Evolutionary conservation across 2,113 vertebrate genomes (phyloP), one percentile per base, ranked within the genome.

Genomic region (Thalassarche chlororhynchos): DNA sequence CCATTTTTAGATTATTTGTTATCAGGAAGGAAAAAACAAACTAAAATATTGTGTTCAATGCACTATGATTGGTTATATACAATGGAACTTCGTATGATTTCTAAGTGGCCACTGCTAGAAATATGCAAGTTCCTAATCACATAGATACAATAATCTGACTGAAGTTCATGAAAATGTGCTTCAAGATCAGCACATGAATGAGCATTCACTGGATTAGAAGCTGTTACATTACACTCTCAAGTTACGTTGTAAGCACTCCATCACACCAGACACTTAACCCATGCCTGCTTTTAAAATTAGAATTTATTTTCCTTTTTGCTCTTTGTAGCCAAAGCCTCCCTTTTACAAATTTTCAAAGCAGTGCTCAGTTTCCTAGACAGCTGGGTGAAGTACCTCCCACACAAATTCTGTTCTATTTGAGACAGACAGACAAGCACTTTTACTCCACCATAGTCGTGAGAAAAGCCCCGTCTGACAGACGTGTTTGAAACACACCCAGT

Each of bases 301-400:
- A 55, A 71, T 66, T 52, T 42, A 29, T 84, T 92, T 92, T 52
- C 21, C 31, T 70, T 84, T 74, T 68, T 79, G 29, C 51, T 80
- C 26, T 51, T 91, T 31, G 72, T 29, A 89, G 60, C 68, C 51
- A 57, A 90, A 86, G 62, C 12, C 55, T 78, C 21, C 17, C 57
- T 78, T 84, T 87, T 21, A 88, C 7, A 38, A 38, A 0, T 47
- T 89, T 92, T 81, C 1, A 49, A 93, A 87, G 69, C 84, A 78
- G 55, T 17, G 64, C 72, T 96, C 71, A 69, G 60, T 94, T 95
- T 95, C 91, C 87, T 84, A 81, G 93, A 87, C 52, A 95, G 89
- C 91, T 69, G 87, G 42, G 34, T 36, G 18, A 96, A 55, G 44
- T 70, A 79, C 81, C 77, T 94, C 94, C 91, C 84, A 91, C 96